Conservation (phyloP, 1,140 invertebrate genomes). For the Eulimnadia texana region DNA sequence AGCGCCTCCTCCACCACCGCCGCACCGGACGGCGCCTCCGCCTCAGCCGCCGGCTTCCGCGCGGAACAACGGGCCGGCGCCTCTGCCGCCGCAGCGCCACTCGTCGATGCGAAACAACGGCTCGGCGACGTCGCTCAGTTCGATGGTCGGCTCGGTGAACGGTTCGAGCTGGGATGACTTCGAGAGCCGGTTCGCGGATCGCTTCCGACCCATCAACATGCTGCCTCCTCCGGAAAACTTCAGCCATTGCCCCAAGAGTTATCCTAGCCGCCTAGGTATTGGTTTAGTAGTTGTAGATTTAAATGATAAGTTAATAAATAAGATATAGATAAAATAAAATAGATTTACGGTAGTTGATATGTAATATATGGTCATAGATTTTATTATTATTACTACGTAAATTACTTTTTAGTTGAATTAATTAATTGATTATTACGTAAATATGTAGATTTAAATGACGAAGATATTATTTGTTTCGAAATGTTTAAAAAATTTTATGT, state of each 20-base stretch:
- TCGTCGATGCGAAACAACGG: constrained; percentile 8
- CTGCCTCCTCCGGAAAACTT: constrained; percentile 8
- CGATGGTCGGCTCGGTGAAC: not conserved
- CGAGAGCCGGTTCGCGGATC: not conserved
- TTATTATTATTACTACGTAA: too few relatives aligned
- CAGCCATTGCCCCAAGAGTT: constrained; percentile 7
- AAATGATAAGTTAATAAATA: too few relatives aligned
- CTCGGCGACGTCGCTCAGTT: constrained; percentile 2
- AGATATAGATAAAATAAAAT: too few relatives aligned
- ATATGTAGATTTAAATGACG: too few relatives aligned
- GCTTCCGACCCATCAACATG: constrained; percentile 7
- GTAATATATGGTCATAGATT: too few relatives aligned
- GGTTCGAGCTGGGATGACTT: constrained; percentile 4
- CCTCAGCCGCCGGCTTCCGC: not conserved
- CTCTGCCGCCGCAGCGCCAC: not conserved
- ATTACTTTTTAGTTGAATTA: too few relatives aligned
- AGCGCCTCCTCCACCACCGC: constrained; percentile 10
- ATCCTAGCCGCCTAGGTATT: constrained; percentile 7
- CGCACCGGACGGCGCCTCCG: constrained; percentile 12
- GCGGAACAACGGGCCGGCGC: not conserved
- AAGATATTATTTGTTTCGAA: too few relatives aligned
- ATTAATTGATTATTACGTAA: too few relatives aligned
- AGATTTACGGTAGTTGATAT: too few relatives aligned
- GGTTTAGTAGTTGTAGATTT: not conserved
- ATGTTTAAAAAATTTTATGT: too few relatives aligned